A percentile compares a stretch with the other conserved stretches of the same genome.
These are phyloP conservation scores for Pyralis farinalis DNA, from an alignment of 2,888 invertebrate genomes.

Conservation along the genomic window DNA sequence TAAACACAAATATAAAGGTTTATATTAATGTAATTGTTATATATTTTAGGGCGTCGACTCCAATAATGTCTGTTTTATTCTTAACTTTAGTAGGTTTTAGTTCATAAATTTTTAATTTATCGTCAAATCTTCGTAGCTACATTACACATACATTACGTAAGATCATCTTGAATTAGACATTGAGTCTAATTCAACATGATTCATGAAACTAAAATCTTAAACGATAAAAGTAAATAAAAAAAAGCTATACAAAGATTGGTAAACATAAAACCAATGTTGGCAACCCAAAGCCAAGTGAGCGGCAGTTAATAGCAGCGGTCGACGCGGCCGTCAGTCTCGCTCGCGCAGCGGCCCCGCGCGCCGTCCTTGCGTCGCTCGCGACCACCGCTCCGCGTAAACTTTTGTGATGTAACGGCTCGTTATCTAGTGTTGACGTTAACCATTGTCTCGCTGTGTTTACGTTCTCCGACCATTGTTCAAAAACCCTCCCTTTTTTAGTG, in stretches of 20 bases:
- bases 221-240: no score
- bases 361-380: conserved; percentile 15
- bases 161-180: no score
- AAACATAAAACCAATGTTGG: conserved; percentile 20
- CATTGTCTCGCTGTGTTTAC: conserved; percentile 5
- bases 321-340: conserved; percentile 47
- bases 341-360: conserved; percentile 26
- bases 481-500: neutral
- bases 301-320: conserved; percentile 69
- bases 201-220: no score
- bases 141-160: no score
- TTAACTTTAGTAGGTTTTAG: no score
- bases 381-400: conserved; percentile 5
- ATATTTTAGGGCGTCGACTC: no score
- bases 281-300: conserved; percentile 60
- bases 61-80: no score
- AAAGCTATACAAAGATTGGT: neutral
- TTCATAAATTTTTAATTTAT: no score
- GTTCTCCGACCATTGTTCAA: conserved; percentile 4
- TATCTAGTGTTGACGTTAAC: conserved; percentile 3
- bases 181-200: no score
- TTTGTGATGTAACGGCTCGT: conserved; percentile 9
- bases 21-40: no score
- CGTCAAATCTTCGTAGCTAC: no score
- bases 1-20: no score